Percentiles rank a stretch among this genome's conserved stretches.
Conservation (phyloP, 2,113 vertebrate genomes). For the Oenanthe oenanthe region DNA sequence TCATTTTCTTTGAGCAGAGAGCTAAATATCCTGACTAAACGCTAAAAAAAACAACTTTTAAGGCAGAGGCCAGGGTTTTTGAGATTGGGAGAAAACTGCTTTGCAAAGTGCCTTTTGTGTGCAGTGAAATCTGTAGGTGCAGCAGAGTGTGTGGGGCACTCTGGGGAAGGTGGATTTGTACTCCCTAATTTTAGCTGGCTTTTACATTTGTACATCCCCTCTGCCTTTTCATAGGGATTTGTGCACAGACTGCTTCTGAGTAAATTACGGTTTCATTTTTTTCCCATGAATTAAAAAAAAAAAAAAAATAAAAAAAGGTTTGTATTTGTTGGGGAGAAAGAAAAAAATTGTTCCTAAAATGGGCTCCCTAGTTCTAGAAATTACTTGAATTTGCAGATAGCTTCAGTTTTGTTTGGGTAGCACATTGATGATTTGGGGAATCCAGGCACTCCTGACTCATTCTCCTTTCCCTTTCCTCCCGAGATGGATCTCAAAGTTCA, state of each 20-base stretch:
- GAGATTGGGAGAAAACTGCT: not conserved
- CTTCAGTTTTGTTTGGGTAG: not conserved
- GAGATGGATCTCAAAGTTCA: not conserved
- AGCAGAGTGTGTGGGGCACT: not conserved
- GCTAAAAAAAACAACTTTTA: not conserved
- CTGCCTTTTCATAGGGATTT: not conserved
- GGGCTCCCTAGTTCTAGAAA: not conserved
- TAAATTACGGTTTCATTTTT: not conserved
- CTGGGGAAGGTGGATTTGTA: not conserved
- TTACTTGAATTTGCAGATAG: not conserved
- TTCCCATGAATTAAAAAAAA: rapidly evolving
- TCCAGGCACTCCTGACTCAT: not conserved
- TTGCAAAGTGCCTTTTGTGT: not conserved
- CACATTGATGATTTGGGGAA: not conserved
- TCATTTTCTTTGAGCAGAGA: not conserved
- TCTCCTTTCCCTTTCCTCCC: not conserved
- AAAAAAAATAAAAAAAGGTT: not conserved
- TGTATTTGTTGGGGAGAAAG: not conserved
- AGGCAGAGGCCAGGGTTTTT: not conserved
- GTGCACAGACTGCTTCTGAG: not conserved
- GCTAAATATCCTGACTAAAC: not conserved
- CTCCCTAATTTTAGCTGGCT: not conserved
- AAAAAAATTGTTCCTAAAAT: not conserved
- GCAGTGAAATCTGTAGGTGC: not conserved
- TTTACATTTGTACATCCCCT: not conserved